Evolutionary conservation across 2,797 vertebrate genomes (phyloP).

Genomic region (Gymnopithys bicolor): DNA sequence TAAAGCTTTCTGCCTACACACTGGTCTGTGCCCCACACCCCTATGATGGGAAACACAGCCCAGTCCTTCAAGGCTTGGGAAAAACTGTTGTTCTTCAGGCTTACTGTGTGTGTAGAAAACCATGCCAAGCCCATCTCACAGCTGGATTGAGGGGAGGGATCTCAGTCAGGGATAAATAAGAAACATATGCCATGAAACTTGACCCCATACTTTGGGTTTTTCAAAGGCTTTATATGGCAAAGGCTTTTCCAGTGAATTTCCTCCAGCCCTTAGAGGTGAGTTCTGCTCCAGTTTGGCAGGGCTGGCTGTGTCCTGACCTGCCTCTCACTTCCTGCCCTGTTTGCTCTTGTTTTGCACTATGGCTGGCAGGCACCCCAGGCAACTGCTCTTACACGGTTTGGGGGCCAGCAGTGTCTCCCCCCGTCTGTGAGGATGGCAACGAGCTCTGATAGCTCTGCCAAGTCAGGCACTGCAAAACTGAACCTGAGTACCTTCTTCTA

Average conservation of each 20-base stretch:
- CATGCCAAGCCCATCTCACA: background rate
- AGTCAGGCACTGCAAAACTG: background rate
- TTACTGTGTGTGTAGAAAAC: background rate
- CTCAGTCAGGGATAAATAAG: background rate
- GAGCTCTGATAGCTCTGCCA: background rate
- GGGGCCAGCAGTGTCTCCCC: background rate
- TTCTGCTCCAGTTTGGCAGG: background rate
- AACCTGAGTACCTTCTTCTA: background rate
- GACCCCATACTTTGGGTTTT: fast-evolving
- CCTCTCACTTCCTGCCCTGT: background rate
- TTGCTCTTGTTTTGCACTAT: background rate
- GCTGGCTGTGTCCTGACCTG: background rate
- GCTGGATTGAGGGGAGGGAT: background rate
- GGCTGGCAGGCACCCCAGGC: background rate
- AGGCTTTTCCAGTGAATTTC: background rate
- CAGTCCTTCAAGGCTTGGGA: background rate
- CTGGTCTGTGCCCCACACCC: background rate
- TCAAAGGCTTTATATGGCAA: background rate
- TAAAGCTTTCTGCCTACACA: background rate
- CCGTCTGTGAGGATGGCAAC: background rate
- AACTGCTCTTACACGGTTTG: background rate
- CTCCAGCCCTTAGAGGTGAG: background rate
- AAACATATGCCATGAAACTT: background rate
- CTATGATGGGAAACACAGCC: background rate
- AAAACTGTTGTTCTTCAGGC: background rate